Evolutionary conservation across 2,113 vertebrate species (phyloP).

Genomic region (Leptobrachium ailaonicum): DNA sequence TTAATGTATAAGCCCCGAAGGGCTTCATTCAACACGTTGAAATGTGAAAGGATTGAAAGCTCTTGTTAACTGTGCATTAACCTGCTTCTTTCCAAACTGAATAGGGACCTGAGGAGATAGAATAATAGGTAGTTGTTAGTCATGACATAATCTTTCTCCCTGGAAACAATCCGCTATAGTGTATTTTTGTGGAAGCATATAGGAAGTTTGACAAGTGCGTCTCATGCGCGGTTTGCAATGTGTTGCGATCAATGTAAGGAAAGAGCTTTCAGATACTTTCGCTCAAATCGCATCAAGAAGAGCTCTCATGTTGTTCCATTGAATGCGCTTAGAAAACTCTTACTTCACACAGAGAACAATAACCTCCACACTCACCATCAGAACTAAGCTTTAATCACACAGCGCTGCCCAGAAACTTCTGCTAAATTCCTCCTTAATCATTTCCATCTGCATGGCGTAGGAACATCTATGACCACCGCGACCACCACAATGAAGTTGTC

Average conservation of each 20-base stretch:
- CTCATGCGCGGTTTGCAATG: constrained; percentile 15
- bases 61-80: constrained; percentile 36
- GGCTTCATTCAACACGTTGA: constrained; percentile 30
- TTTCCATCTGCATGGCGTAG: constrained; percentile 10
- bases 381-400: constrained; percentile 37
- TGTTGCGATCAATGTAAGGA: constrained; percentile 32
- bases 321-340: constrained; percentile 30
- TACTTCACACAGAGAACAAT: constrained; percentile 20
- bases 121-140: constrained; percentile 23
- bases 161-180: constrained; percentile 25
- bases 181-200: constrained; percentile 26
- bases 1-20: constrained; percentile 33
- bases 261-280: constrained; percentile 27
- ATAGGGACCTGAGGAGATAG: constrained; percentile 13
- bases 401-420: background rate
- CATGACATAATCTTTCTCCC: constrained; percentile 40
- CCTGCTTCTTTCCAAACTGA: constrained; percentile 17
- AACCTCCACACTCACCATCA: constrained; percentile 9
- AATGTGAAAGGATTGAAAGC: constrained; percentile 23
- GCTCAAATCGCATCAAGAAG: constrained; percentile 23
- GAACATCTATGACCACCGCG: too few species aligned
- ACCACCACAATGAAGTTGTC: background rate
- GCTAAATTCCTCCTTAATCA: constrained; percentile 12
- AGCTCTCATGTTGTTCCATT: constrained; percentile 33
- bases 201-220: constrained; percentile 34